Base-by-base conservation (phyloP, 1,140 invertebrate genomes). In the Drosophila lowei region DNA sequence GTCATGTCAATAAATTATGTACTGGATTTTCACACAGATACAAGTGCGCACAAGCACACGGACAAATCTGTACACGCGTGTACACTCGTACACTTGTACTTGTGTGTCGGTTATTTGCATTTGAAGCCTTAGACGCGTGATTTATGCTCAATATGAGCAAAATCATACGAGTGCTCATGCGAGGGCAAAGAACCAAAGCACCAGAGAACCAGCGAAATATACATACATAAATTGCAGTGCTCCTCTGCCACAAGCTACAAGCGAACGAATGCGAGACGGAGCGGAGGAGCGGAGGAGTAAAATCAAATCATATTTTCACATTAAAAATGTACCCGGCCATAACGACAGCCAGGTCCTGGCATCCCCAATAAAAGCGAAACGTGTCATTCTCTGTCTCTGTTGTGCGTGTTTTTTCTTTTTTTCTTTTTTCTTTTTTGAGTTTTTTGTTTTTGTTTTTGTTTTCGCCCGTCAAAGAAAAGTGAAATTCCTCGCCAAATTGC, bases 1-100 rank as follows among this genome's bases (percentile, higher is more conserved):
- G 81, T 50, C 55, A 78, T 86, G 77, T 86, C 81, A 81, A 86
- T 86, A 88, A 86, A 88, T 86, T 81, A 86, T 81, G 81, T 71
- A 86, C 77, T 88, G 81, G 81, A 81, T 86, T 86, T 85, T 72
- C 59, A 58, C 68, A 70, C 62, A 79, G 60, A 49, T 48, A 70
- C 15, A 49, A 30, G 9, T 16, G 25, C 46, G 13, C 63, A 52
- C 18, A n/a, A n/a, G n/a, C n/a, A 59, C 11, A 50, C 18, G 3
- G n/a, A n/a, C n/a, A n/a, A n/a, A n/a, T n/a, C n/a, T 23, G 5
- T 5, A 61, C 38, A 68, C 34, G 30, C 64, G 42, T 41, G 43
- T 11, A 62, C 53, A 47, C 1, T 2, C 28, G 59, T 66, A 63
- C 59, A 47, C 64, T 8, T 44, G 16, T 23, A 8, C 16, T 8